phyloP scores from a whole-genome alignment of 2,797 vertebrate species.

The Psittacula derbiana region DNA sequence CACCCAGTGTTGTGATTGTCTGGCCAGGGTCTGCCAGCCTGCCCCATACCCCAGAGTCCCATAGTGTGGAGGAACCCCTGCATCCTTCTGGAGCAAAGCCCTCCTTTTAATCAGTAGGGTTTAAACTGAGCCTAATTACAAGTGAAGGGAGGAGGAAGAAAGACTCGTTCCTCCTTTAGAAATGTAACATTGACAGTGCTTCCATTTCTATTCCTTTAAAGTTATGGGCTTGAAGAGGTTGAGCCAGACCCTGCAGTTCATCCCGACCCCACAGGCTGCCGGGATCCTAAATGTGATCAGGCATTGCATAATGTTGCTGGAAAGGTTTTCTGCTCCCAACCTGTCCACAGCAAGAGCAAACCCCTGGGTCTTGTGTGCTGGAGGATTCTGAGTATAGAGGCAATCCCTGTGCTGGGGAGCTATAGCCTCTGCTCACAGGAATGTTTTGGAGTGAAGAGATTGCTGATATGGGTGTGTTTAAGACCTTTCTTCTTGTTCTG shows the following conservation, averaged over 20 bases:
- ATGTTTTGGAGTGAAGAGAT: background rate
- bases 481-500: background rate
- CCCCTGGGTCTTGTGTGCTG: accelerated
- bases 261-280: accelerated
- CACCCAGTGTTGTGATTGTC: accelerated
- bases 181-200: accelerated
- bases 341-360: accelerated
- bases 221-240: accelerated
- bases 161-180: background rate
- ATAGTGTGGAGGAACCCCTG: background rate
- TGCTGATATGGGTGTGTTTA: background rate
- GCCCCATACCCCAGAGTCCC: accelerated
- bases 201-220: background rate
- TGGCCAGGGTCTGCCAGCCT: background rate
- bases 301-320: background rate
- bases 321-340: background rate
- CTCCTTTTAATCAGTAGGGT: background rate
- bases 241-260: background rate
- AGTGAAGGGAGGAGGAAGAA: background rate
- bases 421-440: background rate
- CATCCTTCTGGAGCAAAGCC: background rate
- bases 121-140: background rate
- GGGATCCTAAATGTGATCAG: background rate
- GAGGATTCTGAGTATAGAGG: background rate
- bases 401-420: background rate